Conservation (phyloP, 2,113 vertebrate genomes). For the Periophthalmus modestus region DNA sequence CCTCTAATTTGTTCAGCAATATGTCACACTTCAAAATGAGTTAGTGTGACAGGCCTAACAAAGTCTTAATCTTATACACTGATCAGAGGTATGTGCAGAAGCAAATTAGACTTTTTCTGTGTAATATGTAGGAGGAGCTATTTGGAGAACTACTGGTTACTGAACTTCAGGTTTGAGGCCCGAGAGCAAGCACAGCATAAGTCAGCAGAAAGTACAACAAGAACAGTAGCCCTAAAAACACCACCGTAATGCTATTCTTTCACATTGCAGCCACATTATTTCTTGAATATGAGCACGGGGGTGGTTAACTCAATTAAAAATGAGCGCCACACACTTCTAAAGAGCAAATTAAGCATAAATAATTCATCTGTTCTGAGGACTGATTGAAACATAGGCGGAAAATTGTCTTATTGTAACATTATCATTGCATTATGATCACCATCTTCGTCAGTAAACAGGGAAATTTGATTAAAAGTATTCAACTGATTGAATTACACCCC, state of each 20-base stretch:
- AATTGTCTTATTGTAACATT: constrained; percentile 17
- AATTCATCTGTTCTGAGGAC: constrained; percentile 4
- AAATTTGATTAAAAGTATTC: constrained; percentile 18
- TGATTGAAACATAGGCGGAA: constrained; percentile 18
- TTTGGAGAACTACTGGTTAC: no score
- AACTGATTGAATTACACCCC: constrained; percentile 7
- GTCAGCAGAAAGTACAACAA: background rate
- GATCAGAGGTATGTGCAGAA: no score
- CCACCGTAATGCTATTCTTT: background rate
- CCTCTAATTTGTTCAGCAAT: no score
- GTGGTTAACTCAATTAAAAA: constrained; percentile 22
- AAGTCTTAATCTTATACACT: no score
- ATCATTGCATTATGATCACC: constrained; percentile 14
- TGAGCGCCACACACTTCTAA: constrained; percentile 2
- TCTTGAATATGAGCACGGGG: background rate
- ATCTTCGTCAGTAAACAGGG: constrained; percentile 10
- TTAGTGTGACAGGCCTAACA: no score
- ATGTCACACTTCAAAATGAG: no score
- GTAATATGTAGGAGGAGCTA: no score
- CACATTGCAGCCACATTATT: background rate
- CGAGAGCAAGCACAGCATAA: background rate
- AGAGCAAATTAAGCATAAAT: constrained; percentile 21
- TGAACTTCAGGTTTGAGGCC: no score
- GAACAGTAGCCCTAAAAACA: background rate
- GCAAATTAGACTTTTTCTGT: no score